Percentiles rank a stretch among this genome's conserved stretches.
Conservation (phyloP, 2,797 vertebrate genomes). For the Borostomias antarcticus region DNA sequence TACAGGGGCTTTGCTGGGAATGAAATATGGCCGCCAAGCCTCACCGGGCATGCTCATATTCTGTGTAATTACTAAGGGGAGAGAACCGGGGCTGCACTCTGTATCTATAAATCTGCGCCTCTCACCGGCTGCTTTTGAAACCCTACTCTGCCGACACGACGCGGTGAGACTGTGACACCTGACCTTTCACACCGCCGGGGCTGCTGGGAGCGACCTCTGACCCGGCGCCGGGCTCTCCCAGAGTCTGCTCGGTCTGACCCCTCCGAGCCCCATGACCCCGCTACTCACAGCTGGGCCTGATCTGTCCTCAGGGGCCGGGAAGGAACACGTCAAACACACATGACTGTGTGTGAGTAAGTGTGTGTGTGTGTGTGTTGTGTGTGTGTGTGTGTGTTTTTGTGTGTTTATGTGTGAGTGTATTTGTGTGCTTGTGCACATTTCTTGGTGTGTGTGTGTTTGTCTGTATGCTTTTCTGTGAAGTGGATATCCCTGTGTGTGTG, state of each 20-base stretch:
- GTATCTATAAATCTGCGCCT: slow-evolving; percentile 80
- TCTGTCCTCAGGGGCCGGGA: slow-evolving; percentile 78
- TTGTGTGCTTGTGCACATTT: no score
- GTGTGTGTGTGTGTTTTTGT: background rate
- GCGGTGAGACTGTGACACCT: slow-evolving; percentile 83
- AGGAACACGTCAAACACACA: slow-evolving; percentile 70
- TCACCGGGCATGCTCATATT: slow-evolving; percentile 78
- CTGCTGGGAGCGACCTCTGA: slow-evolving; percentile 82
- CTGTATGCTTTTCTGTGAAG: background rate
- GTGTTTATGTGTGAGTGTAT: slow-evolving; percentile 16
- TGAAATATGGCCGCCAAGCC: slow-evolving; percentile 76
- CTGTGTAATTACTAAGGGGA: slow-evolving; percentile 77
- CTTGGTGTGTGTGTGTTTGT: slow-evolving; percentile 29
- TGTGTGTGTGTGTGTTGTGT: slow-evolving; percentile 15
- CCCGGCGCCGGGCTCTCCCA: slow-evolving; percentile 77
- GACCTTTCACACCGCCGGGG: slow-evolving; percentile 83
- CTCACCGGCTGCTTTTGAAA: slow-evolving; percentile 75
- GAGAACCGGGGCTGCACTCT: slow-evolving; percentile 66
- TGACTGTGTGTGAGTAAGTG: slow-evolving; percentile 45
- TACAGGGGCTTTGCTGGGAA: slow-evolving; percentile 75
- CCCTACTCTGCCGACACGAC: slow-evolving; percentile 70
- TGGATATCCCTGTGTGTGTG: slow-evolving; percentile 37
- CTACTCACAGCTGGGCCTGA: slow-evolving; percentile 84
- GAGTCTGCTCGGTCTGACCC: slow-evolving; percentile 82
- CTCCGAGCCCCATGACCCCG: slow-evolving; percentile 70